Evolutionary conservation across 23 tunicate genomes (phyloP), one percentile per base, ranked within the genome.

Genomic region (Ciona savignyi): DNA sequence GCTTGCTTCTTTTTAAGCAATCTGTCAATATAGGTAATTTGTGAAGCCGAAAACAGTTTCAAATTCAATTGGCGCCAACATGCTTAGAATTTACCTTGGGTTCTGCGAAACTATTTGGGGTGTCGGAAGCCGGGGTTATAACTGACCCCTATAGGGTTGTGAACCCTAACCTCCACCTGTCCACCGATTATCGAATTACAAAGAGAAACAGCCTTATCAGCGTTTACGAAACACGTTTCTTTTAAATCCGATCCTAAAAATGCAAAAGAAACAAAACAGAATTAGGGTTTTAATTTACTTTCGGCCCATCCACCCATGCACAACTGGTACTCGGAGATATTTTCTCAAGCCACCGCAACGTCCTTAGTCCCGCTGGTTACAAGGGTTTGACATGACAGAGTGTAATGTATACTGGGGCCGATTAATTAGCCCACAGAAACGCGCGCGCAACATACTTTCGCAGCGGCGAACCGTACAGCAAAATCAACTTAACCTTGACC

Each of bases 1-100:
- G 56, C 11, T 6, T 42, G 56, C 9, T 15, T 42, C 15, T 42
- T 9, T 42, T 6, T 42, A 6, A 42, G 15, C 56, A 42, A 42
- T 6, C 56, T 42, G 56, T 42, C 56, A 42, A 42, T 15, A 9
- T 6, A 42, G 56, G 56, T 15, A 42, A 42, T 42, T 42, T 42
- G 56, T 42, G 9, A 42, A 15, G 56, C 56, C 56, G 15, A 42
- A 42, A 42, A 42, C 9, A 42, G 56, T 42, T 42, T 42, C 56
- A 42, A 42, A 42, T 42, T 42, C 56, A 42, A 42, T 42, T 42
- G 56, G 56, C 56, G 56, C 56, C 56, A 42, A 42, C 56, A 42
- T 42, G 9, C 56, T 42, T 42, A 15, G 11, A 42, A 42, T 42
- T 42, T 15, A 42, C 56, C 56, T 42, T 42, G 56, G 56, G 56